A percentile compares a stretch with the other conserved stretches of the same genome.
Evolutionary conservation across 2,888 invertebrate genomes (phyloP).

Genomic region (Cancer borealis): DNA sequence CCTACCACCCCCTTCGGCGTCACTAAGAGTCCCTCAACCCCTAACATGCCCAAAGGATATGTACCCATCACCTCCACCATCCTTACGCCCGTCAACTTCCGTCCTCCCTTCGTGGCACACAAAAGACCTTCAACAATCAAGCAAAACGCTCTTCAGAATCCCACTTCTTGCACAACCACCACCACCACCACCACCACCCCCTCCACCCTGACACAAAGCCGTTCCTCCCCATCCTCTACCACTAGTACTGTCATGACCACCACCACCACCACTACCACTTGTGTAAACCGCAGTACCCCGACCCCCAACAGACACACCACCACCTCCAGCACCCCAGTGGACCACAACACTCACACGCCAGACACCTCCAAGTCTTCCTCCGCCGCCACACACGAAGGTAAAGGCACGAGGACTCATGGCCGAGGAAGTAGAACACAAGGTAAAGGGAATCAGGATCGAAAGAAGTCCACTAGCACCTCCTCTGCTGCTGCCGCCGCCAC

Average conservation of each 20-base stretch:
- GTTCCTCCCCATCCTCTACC: not conserved
- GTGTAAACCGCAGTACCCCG: not conserved
- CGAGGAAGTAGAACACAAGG: not conserved
- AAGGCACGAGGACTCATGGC: not conserved
- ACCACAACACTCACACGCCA: not conserved
- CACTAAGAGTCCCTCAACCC: conserved; percentile 48
- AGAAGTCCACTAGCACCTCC: not conserved
- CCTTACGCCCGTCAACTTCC: conserved; percentile 68
- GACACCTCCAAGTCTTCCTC: not conserved
- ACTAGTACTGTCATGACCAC: not conserved
- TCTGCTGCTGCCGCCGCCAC: conserved; percentile 26
- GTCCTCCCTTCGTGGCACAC: conserved; percentile 66
- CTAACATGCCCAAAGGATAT: conserved; percentile 71
- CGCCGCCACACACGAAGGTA: not conserved
- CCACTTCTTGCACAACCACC: not conserved
- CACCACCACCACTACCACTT: not conserved
- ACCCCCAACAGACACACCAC: conserved; percentile 6
- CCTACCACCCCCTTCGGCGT: conserved; percentile 61
- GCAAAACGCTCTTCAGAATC: conserved; percentile 41
- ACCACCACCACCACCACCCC: not conserved
- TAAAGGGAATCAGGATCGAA: not conserved
- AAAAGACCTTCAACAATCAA: conserved; percentile 68
- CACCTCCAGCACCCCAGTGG: not conserved
- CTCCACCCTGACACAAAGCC: not conserved
- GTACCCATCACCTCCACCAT: conserved; percentile 73